A percentile compares a stretch with the other conserved stretches of the same genome.
Conservation (phyloP, 2,113 vertebrate species). For the mouse (Mus musculus) region GRCm39 chr5:16370001-16370500, state of each 20-base stretch:
- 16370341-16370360: neutral
- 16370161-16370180: neutral
- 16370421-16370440: neutral
- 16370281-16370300: neutral
- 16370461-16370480: neutral
- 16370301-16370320: neutral
- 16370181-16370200: slow-evolving; percentile 16
- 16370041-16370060: neutral
- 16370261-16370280: neutral
- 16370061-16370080: neutral
- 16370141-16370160: neutral
- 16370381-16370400: neutral
- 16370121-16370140: neutral
- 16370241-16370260: slow-evolving; percentile 7
- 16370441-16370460: neutral
- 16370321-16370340: neutral
- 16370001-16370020: neutral
- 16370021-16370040: slow-evolving; percentile 15
- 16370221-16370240: neutral
- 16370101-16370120: neutral
- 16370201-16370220: slow-evolving; percentile 9
- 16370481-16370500: neutral
- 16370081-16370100: neutral
- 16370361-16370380: neutral
- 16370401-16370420: no score